phyloP scores from a whole-genome alignment of 2,888 invertebrate genomes.

The Sphinx pinastri region DNA sequence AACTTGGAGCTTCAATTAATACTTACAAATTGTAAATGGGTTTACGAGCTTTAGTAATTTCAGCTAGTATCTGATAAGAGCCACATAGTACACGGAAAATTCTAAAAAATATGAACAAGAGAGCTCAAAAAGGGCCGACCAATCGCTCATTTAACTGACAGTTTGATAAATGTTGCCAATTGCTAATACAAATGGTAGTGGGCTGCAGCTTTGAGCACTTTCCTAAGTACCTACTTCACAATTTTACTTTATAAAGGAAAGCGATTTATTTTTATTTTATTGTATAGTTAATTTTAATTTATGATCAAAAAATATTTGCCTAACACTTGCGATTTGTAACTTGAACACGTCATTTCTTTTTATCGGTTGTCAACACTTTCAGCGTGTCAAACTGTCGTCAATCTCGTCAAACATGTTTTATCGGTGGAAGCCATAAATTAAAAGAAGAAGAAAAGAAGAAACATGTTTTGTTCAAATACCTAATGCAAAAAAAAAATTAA shows the following conservation, averaged over 20 bases:
- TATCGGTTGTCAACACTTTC: not conserved
- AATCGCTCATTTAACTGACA: conserved; percentile 59
- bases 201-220: not conserved
- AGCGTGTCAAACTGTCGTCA: too few species aligned
- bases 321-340: too few species aligned
- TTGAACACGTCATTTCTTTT: too few species aligned
- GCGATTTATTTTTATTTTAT: too few species aligned
- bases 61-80: conserved; percentile 58
- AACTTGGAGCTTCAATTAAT: conserved; percentile 30
- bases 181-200: conserved; percentile 32
- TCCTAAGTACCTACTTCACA: not conserved
- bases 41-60: conserved; percentile 56
- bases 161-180: conserved; percentile 39
- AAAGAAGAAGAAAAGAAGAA: too few species aligned
- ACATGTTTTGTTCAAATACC: not conserved
- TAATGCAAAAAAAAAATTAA: not conserved
- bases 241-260: too few species aligned
- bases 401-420: not conserved
- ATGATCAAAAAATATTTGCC: not conserved
- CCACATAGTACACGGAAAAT: conserved; percentile 74
- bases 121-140: conserved; percentile 62
- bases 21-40: conserved; percentile 64
- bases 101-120: conserved; percentile 62
- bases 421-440: too few species aligned
- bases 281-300: not conserved